phyloP scores from a whole-genome alignment of 2,888 invertebrate species.

The Nematopogon swammerdamellus region DNA sequence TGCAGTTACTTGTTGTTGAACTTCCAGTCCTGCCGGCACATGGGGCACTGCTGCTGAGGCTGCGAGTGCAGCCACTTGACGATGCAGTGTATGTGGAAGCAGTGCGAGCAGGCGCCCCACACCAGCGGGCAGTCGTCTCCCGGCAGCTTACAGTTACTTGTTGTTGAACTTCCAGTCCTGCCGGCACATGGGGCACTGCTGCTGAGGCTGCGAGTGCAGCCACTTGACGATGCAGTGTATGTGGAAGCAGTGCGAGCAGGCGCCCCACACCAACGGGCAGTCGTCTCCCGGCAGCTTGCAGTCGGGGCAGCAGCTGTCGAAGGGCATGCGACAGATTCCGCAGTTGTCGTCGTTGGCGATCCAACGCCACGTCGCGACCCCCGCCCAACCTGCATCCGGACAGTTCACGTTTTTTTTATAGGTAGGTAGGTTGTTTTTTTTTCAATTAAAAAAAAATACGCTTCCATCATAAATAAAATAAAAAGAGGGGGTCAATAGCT shows the following conservation, averaged over 20 bases:
- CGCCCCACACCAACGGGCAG: slow-evolving; percentile 97
- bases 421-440: too few relatives aligned
- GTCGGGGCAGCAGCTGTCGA: slow-evolving; percentile 97
- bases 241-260: slow-evolving; percentile 98
- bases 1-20: slow-evolving; percentile 72
- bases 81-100: slow-evolving; percentile 99
- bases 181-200: slow-evolving; percentile 95
- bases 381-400: slow-evolving; percentile 80
- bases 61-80: slow-evolving; percentile 98
- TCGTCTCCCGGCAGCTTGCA: slow-evolving; percentile 97
- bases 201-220: slow-evolving; percentile 91
- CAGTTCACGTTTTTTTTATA: too few relatives aligned
- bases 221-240: slow-evolving; percentile 99
- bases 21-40: slow-evolving; percentile 99
- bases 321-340: slow-evolving; percentile 98
- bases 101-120: slow-evolving; percentile 98
- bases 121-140: too few relatives aligned
- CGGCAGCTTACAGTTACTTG: slow-evolving; percentile 67
- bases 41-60: slow-evolving; percentile 86
- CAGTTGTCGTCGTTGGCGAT: slow-evolving; percentile 98
- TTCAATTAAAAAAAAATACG: too few relatives aligned
- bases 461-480: too few relatives aligned
- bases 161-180: slow-evolving; percentile 98
- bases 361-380: slow-evolving; percentile 98
- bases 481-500: too few relatives aligned